A percentile compares a stretch with the other conserved stretches of the same genome.
These are phyloP conservation scores for Edolisoma coerulescens DNA, from an alignment of 2,113 vertebrate genomes.

Conservation along the genomic window DNA sequence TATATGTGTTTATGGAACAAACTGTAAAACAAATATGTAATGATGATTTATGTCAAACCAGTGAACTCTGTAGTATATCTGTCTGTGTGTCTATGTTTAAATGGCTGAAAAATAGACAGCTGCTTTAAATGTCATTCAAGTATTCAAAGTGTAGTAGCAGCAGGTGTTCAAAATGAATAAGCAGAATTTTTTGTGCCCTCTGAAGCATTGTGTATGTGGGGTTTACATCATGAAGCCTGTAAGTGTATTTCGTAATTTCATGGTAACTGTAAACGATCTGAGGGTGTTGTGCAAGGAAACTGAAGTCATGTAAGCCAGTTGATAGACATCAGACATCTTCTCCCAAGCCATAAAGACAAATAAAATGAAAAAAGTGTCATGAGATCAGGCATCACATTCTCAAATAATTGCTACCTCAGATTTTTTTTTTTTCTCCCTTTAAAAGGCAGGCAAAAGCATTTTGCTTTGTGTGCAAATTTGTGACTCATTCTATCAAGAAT, in stretches of 20 bases:
- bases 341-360: conserved; percentile 72
- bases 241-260: not conserved
- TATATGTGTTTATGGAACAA: conserved; percentile 49
- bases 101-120: conserved; percentile 4
- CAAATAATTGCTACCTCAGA: conserved; percentile 64
- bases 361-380: not conserved
- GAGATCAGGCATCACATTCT: conserved; percentile 7
- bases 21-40: conserved; percentile 34
- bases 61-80: conserved; percentile 48
- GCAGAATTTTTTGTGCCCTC: not conserved
- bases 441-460: conserved; percentile 19
- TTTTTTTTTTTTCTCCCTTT: not conserved
- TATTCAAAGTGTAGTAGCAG: conserved; percentile 18
- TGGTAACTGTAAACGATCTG: not conserved
- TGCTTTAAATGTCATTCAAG: conserved; percentile 17
- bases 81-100: conserved; percentile 33
- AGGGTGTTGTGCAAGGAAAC: conserved; percentile 34
- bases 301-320: conserved; percentile 31
- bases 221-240: not conserved
- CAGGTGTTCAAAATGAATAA: not conserved
- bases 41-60: conserved; percentile 38
- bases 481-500: not conserved
- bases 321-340: not conserved
- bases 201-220: not conserved
- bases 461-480: not conserved